phyloP scores from a whole-genome alignment of 2,113 vertebrate species.

The Vulpes lagopus region DNA sequence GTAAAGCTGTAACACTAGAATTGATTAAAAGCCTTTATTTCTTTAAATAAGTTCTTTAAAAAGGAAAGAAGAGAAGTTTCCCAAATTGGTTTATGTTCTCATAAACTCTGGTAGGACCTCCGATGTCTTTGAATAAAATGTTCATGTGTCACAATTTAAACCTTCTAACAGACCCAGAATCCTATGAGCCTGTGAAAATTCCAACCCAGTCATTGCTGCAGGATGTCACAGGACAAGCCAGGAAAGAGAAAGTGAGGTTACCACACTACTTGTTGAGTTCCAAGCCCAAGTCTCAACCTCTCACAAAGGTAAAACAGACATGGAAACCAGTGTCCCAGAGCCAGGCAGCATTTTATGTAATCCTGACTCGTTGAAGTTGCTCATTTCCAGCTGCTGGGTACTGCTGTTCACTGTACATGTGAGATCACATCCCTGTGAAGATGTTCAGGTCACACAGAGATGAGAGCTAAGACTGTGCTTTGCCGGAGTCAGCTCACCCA shows the following conservation, averaged over 20 bases:
- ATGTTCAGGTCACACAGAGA: background rate
- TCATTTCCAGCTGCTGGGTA: background rate
- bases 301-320: constrained; percentile 87
- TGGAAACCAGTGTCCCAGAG: background rate
- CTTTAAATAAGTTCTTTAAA: background rate
- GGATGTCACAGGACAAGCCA: constrained; percentile 88
- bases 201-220: constrained; percentile 83
- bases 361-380: background rate
- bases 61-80: background rate
- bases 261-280: constrained; percentile 86
- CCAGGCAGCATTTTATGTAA: background rate
- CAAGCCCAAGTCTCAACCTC: constrained; percentile 87
- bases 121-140: background rate
- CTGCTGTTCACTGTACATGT: rapidly evolving
- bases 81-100: background rate
- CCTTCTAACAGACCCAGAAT: constrained; percentile 65
- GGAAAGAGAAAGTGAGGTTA: constrained; percentile 88
- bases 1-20: background rate
- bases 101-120: background rate
- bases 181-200: background rate
- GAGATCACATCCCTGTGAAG: background rate
- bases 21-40: background rate
- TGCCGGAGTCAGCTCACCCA: background rate
- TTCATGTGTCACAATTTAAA: background rate
- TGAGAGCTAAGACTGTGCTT: background rate